These are phyloP conservation scores for Orthonyx spaldingii DNA, from an alignment of 2,113 vertebrate genomes.

Conservation along the genomic window DNA sequence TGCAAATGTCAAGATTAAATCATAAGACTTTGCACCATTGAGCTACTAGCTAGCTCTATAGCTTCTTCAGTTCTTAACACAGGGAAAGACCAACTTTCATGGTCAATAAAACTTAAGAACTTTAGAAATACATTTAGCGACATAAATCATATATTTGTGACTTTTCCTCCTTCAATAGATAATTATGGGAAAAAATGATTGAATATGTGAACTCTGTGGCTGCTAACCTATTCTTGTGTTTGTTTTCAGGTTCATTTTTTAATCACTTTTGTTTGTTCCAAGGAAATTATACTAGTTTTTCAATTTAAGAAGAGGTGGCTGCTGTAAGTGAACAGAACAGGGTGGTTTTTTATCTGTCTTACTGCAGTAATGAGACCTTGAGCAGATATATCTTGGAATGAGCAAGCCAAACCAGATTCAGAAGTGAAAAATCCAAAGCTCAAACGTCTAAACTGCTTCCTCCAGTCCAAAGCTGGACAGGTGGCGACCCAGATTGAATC, in stretches of 20 bases:
- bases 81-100: slow-evolving; percentile 82
- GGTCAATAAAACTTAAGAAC: slow-evolving; percentile 85
- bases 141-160: slow-evolving; percentile 77
- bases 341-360: background rate
- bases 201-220: background rate
- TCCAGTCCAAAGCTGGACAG: slow-evolving; percentile 70
- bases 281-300: background rate
- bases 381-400: background rate
- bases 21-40: slow-evolving; percentile 81
- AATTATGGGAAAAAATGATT: slow-evolving; percentile 63
- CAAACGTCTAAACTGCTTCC: slow-evolving; percentile 35
- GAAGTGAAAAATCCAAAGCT: slow-evolving; percentile 9
- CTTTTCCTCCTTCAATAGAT: slow-evolving; percentile 62
- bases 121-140: slow-evolving; percentile 78
- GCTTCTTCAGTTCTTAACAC: slow-evolving; percentile 73
- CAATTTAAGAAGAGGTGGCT: background rate
- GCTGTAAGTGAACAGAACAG: background rate
- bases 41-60: slow-evolving; percentile 74
- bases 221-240: slow-evolving; percentile 21
- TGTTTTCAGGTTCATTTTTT: slow-evolving; percentile 21
- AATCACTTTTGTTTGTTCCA: background rate
- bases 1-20: slow-evolving; percentile 83
- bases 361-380: background rate
- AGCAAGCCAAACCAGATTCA: background rate
- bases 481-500: slow-evolving; percentile 77